phyloP scores from a whole-genome alignment of 2,113 vertebrate species.

The Lamprologus speciosus region DNA sequence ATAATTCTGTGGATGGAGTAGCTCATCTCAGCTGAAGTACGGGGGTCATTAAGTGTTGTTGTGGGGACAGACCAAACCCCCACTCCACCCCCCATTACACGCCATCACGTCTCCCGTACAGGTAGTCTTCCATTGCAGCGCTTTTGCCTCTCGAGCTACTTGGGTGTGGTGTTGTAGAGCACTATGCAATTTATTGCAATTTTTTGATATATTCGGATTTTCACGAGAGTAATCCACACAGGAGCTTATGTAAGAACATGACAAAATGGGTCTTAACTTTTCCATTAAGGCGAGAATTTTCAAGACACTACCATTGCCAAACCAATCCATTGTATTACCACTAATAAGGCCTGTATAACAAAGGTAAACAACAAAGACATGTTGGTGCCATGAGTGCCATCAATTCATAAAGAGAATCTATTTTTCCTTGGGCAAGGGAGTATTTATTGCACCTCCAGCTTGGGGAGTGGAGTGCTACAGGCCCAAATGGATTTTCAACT shows the following conservation, averaged over 20 bases:
- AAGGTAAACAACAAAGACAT: slow-evolving; percentile 42
- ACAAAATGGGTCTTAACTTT: slow-evolving; percentile 14
- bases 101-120: not conserved
- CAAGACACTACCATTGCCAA: slow-evolving; percentile 6
- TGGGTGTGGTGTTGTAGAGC: not conserved
- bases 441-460: slow-evolving; percentile 73
- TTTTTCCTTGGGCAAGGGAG: slow-evolving; percentile 58
- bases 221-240: not conserved
- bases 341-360: slow-evolving; percentile 44
- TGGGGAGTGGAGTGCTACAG: slow-evolving; percentile 71
- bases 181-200: not conserved
- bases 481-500: slow-evolving; percentile 99
- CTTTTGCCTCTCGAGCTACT: not conserved
- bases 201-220: slow-evolving; percentile 4
- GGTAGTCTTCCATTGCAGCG: not conserved
- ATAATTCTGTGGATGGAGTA: slow-evolving; percentile 68
- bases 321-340: slow-evolving; percentile 23
- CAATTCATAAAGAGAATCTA: slow-evolving; percentile 70
- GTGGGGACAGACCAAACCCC: slow-evolving; percentile 39
- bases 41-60: slow-evolving; percentile 67
- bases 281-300: slow-evolving; percentile 15
- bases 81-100: not conserved
- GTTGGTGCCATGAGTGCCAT: slow-evolving; percentile 62
- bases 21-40: slow-evolving; percentile 69
- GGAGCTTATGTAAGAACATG: not conserved